Evolutionary conservation across 92 coral and sea anemone species (phyloP), one percentile per base, ranked within the genome.

Genomic region (Nematostella vectensis): DNA sequence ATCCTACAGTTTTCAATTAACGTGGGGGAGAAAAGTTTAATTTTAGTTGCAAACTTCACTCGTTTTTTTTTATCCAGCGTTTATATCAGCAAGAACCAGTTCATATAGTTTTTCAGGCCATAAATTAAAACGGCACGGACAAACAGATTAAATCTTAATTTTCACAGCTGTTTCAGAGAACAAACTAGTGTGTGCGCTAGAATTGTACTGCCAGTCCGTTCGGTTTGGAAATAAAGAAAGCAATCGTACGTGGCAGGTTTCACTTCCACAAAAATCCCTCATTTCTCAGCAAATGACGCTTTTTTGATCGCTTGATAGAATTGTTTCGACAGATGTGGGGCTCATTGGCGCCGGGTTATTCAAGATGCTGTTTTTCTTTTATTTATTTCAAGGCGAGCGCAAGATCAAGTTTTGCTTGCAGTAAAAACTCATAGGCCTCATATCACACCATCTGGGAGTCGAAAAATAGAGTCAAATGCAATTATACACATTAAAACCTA

Each of bases 61-160:
- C n/a, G n/a, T n/a, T n/a, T n/a, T n/a, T n/a, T n/a, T n/a, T n/a
- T n/a, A n/a, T n/a, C n/a, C n/a, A n/a, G n/a, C n/a, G n/a, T n/a
- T n/a, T n/a, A n/a, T n/a, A n/a, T n/a, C n/a, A n/a, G n/a, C n/a
- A n/a, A 15, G 40, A 33, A 33, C 8, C 6, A 15, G 40, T 6
- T 33, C 15, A 15, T 33, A 33, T 33, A 33, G 40, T 6, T 33
- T 64, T 80, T 74, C 68, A 31, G 29, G 78, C 73, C 88, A 80
- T 84, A 84, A 84, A 84, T 84, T 84, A 84, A 84, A 84, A 75
- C 83, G 88, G 81, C 65, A 67, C 87, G 55, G 81, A n/a, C 75
- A 84, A 84, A 84, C 88, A 83, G 68, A 80, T 74, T 79, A 74
- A 55, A 48, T 61, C 82, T 33, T 75, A 73, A 79, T 80, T 65